Evolutionary conservation across 2,888 invertebrate genomes (phyloP).

Genomic region (Rhogogaster chlorosoma): DNA sequence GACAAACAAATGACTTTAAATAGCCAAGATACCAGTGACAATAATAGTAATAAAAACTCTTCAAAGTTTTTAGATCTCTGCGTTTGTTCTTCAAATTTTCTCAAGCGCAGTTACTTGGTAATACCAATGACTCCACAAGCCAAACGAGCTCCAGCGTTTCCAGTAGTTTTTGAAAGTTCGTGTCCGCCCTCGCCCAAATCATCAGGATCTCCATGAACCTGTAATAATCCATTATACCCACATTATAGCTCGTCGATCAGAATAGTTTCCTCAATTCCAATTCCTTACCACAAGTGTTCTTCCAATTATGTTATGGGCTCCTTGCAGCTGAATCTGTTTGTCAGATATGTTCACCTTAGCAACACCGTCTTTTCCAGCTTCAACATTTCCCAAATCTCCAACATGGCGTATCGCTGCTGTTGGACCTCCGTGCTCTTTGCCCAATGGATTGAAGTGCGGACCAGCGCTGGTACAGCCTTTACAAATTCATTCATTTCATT

Average conservation of each 20-base stretch:
- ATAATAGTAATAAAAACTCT: slow-evolving; percentile 50
- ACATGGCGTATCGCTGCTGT: slow-evolving; percentile 87
- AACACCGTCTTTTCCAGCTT: slow-evolving; percentile 82
- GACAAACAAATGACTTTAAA: slow-evolving; percentile 57
- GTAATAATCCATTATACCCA: slow-evolving; percentile 29
- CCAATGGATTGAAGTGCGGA: slow-evolving; percentile 93
- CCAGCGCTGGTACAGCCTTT: slow-evolving; percentile 93
- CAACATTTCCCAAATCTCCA: slow-evolving; percentile 94
- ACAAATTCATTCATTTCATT: not conserved
- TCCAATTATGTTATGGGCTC: slow-evolving; percentile 89
- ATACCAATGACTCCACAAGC: slow-evolving; percentile 95
- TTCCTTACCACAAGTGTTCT: slow-evolving; percentile 87
- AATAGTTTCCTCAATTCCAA: not conserved
- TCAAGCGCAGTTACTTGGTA: slow-evolving; percentile 74
- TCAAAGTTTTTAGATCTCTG: slow-evolving; percentile 38
- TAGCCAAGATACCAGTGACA: slow-evolving; percentile 51
- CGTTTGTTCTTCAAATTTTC: slow-evolving; percentile 54
- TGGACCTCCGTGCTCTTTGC: slow-evolving; percentile 92
- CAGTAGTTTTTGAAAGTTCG: slow-evolving; percentile 95
- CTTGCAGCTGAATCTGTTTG: slow-evolving; percentile 83
- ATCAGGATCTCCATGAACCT: slow-evolving; percentile 94
- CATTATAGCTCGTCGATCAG: not conserved
- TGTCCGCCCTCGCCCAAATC: slow-evolving; percentile 96
- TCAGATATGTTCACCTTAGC: slow-evolving; percentile 85
- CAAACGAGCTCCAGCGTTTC: slow-evolving; percentile 95